A percentile compares a stretch with the other conserved stretches of the same genome.
phyloP scores from a whole-genome alignment of 2,797 vertebrate genomes.

The Benthosema pterotum region DNA sequence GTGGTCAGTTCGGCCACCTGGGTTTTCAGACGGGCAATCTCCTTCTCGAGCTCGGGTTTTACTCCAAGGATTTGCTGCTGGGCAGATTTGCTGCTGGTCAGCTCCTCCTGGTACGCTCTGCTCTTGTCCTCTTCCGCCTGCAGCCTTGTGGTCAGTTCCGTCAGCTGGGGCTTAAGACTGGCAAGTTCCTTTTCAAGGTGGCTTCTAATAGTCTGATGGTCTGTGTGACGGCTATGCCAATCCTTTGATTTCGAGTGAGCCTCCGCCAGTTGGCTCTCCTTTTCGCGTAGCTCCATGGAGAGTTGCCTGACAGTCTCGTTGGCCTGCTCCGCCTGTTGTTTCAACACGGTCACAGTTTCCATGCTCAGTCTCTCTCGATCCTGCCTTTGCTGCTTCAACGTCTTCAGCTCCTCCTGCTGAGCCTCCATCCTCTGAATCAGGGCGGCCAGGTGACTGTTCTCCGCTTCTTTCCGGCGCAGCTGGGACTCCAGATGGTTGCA shows the following conservation, averaged over 20 bases:
- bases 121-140: slow-evolving; percentile 75
- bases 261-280: slow-evolving; percentile 85
- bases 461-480: slow-evolving; percentile 80
- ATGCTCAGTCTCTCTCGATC: slow-evolving; percentile 41
- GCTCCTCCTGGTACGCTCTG: slow-evolving; percentile 76
- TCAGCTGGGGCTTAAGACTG: slow-evolving; percentile 76
- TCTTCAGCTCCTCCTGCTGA: slow-evolving; percentile 45
- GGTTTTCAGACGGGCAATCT: neutral
- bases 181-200: slow-evolving; percentile 83
- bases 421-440: slow-evolving; percentile 75
- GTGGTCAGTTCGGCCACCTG: slow-evolving; percentile 79
- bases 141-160: slow-evolving; percentile 78
- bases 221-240: slow-evolving; percentile 82
- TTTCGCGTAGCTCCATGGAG: slow-evolving; percentile 60
- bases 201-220: slow-evolving; percentile 81
- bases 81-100: too few species aligned
- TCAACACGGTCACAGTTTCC: slow-evolving; percentile 40
- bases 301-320: slow-evolving; percentile 57
- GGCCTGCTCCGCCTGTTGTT: slow-evolving; percentile 51
- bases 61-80: slow-evolving; percentile 64
- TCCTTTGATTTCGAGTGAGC: slow-evolving; percentile 81
- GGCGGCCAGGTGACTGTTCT: slow-evolving; percentile 77
- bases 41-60: too few species aligned
- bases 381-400: slow-evolving; percentile 43
- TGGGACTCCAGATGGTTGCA: slow-evolving; percentile 83